Evolutionary conservation across 2,113 vertebrate genomes (phyloP).

Genomic region (Vanacampus margaritifer): DNA sequence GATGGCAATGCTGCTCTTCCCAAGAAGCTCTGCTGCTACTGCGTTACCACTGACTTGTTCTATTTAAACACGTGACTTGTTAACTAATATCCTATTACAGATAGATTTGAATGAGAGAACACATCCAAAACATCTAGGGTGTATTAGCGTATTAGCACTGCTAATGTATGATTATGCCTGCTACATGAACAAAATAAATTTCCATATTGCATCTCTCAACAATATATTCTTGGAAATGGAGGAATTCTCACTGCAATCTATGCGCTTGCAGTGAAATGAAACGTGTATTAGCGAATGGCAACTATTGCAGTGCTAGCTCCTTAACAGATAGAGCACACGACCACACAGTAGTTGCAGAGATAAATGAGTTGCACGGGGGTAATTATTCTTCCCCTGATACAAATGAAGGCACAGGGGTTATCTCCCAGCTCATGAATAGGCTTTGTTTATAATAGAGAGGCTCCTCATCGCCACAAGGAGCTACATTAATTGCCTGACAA

Average conservation of each 20-base stretch:
- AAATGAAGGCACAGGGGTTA: conserved; percentile 48
- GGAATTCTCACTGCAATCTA: conserved; percentile 5
- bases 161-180: too few relatives aligned
- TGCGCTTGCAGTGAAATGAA: conserved; percentile 11
- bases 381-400: conserved; percentile 61
- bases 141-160: too few relatives aligned
- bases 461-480: conserved; percentile 42
- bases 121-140: not conserved
- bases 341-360: conserved; percentile 47
- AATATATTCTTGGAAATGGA: not conserved
- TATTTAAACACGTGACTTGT: not conserved
- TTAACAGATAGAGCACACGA: conserved; percentile 36
- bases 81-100: too few relatives aligned
- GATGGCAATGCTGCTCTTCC: conserved; percentile 91
- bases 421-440: conserved; percentile 51
- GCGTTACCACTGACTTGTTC: not conserved
- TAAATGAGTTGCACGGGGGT: conserved; percentile 48
- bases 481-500: conserved; percentile 41
- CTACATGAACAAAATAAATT: too few relatives aligned
- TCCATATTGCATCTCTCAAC: conserved; percentile 7
- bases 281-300: conserved; percentile 17
- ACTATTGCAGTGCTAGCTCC: conserved; percentile 16
- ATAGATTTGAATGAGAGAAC: not conserved
- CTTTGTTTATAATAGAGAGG: conserved; percentile 53
- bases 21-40: conserved; percentile 13